Evolutionary conservation across 2,797 vertebrate species (phyloP).

Genomic region (Rhinophrynus dorsalis): DNA sequence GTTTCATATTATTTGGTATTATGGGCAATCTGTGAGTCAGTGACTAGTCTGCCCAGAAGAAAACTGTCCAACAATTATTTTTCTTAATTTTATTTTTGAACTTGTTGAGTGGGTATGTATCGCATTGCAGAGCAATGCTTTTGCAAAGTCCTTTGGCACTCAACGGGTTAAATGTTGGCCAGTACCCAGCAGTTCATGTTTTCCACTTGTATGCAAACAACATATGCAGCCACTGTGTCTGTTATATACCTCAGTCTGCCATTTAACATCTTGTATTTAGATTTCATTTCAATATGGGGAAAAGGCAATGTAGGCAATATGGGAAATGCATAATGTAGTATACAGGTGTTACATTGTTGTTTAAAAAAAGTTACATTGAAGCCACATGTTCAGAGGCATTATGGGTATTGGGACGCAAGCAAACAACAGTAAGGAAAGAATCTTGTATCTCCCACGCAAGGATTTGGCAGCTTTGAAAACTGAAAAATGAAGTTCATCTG

Average conservation of each 20-base stretch:
- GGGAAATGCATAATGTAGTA: neutral
- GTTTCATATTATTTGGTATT: no score
- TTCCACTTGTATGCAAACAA: neutral
- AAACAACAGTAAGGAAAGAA: neutral
- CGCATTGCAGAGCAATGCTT: no score
- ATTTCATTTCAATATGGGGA: neutral
- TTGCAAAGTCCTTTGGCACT: no score
- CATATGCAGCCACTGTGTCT: neutral
- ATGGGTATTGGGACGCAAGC: neutral
- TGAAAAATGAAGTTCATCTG: slow-evolving; percentile 2
- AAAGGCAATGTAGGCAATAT: neutral
- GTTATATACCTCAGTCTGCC: neutral
- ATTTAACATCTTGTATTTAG: neutral
- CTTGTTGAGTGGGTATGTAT: no score
- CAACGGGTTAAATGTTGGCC: no score
- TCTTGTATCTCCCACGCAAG: no score
- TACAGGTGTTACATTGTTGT: slow-evolving; percentile 12
- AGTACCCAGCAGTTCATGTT: neutral
- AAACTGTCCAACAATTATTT: no score
- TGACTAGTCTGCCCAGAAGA: no score
- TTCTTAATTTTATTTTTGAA: no score
- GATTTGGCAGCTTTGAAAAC: neutral
- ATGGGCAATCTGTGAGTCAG: no score
- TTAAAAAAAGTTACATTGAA: neutral
- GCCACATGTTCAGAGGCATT: slow-evolving; percentile 7